These are phyloP conservation scores for Hydropotes inermis DNA, from an alignment of 2,113 vertebrate genomes.

Conservation along the genomic window DNA sequence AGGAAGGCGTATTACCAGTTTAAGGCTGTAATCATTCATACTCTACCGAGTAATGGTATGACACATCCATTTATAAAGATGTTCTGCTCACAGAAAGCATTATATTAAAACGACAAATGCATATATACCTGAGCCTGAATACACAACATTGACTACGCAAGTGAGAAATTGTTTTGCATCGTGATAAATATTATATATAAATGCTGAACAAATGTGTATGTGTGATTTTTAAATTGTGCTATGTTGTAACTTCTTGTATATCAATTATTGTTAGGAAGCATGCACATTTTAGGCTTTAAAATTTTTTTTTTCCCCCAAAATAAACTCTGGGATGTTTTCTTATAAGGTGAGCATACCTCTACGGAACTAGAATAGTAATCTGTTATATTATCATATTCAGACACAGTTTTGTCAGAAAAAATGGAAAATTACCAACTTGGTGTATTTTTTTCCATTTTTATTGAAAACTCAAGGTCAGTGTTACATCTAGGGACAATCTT, in stretches of 20 bases:
- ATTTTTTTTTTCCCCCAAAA: neutral
- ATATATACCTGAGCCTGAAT: neutral
- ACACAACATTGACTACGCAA: neutral
- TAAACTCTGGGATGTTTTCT: constrained; percentile 7
- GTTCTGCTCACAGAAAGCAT: neutral
- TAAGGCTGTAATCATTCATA: constrained; percentile 60
- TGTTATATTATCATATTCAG: neutral
- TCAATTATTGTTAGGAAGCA: neutral
- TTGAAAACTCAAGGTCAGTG: neutral
- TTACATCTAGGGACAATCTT: neutral
- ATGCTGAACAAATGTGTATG: neutral
- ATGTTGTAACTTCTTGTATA: neutral
- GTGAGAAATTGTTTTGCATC: neutral
- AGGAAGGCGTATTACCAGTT: constrained; percentile 42
- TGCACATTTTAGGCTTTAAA: neutral
- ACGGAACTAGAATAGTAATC: neutral
- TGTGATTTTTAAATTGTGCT: neutral
- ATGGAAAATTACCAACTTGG: neutral
- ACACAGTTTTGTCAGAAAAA: constrained; percentile 20
- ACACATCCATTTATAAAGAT: constrained; percentile 58
- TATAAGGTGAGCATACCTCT: neutral
- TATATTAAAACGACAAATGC: neutral
- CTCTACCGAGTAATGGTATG: constrained; percentile 10
- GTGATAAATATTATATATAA: neutral
- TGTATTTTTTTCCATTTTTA: neutral